Evolutionary conservation across 2,888 invertebrate species (phyloP).

Genomic region (Sycophila texana): DNA sequence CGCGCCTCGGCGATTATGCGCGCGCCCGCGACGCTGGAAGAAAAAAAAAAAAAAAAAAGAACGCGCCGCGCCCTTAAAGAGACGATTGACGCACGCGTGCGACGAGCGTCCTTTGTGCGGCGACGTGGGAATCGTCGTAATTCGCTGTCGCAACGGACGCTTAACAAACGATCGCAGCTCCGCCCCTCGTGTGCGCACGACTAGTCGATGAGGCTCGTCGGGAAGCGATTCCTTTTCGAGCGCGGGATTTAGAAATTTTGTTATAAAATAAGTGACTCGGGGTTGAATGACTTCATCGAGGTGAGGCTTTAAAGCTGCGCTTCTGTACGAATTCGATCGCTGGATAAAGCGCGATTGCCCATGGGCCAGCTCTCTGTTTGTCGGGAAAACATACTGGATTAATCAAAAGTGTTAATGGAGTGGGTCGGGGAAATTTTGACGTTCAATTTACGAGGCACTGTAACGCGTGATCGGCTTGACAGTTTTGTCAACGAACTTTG

Average conservation of each 20-base stretch:
- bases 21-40: neutral
- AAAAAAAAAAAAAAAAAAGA: neutral
- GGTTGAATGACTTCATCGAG: neutral
- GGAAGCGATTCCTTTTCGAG: neutral
- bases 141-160: neutral
- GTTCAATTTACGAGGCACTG: no score
- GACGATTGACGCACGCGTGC: neutral
- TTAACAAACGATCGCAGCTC: neutral
- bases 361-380: no score
- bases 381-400: no score
- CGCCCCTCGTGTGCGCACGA: neutral
- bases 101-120: neutral
- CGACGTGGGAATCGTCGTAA: conserved; percentile 11
- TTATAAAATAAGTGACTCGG: no score
- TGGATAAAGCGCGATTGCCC: no score
- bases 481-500: no score
- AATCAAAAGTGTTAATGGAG: no score
- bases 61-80: neutral
- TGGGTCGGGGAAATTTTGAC: no score
- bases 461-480: no score
- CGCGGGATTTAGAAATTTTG: neutral
- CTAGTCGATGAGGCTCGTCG: neutral
- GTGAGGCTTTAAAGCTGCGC: no score
- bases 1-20: neutral
- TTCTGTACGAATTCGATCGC: no score